Conservation (phyloP, 2,888 invertebrate species). For the Stenotaenia linearis region DNA sequence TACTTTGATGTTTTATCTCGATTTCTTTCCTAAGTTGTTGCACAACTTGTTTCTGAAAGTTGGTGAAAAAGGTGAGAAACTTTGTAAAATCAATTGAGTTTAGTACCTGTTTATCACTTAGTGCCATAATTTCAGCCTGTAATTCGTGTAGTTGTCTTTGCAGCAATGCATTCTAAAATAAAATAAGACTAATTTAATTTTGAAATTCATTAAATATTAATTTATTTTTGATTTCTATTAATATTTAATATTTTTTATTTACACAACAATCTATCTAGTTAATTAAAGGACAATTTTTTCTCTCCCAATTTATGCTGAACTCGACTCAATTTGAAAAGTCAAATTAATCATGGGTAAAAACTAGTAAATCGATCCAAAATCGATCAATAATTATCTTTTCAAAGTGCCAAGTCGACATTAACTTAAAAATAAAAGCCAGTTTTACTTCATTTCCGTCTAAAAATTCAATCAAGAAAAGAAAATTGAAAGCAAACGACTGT, state of each 20-base stretch:
- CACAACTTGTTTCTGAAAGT: slow-evolving; percentile 35
- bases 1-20: slow-evolving; percentile 34
- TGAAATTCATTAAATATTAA: neutral
- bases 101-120: slow-evolving; percentile 36
- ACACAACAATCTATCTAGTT: too few species aligned
- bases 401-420: neutral
- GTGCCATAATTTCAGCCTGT: slow-evolving; percentile 34
- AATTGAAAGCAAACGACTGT: neutral
- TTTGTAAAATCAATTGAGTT: neutral
- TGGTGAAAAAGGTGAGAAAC: neutral
- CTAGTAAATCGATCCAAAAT: neutral
- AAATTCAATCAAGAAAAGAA: neutral
- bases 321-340: neutral
- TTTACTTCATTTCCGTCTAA: neutral
- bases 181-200: too few species aligned
- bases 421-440: neutral
- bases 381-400: neutral
- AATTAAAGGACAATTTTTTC: too few species aligned
- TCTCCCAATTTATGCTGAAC: too few species aligned
- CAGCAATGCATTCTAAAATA: slow-evolving; percentile 33
- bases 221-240: too few species aligned
- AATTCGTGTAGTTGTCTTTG: slow-evolving; percentile 36
- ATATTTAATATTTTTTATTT: too few species aligned
- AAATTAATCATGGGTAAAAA: neutral
- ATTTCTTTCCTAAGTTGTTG: slow-evolving; percentile 35